Percentiles rank a stretch among this genome's conserved stretches.
Conservation (phyloP, 2,113 vertebrate species). For the Apus apus region DNA sequence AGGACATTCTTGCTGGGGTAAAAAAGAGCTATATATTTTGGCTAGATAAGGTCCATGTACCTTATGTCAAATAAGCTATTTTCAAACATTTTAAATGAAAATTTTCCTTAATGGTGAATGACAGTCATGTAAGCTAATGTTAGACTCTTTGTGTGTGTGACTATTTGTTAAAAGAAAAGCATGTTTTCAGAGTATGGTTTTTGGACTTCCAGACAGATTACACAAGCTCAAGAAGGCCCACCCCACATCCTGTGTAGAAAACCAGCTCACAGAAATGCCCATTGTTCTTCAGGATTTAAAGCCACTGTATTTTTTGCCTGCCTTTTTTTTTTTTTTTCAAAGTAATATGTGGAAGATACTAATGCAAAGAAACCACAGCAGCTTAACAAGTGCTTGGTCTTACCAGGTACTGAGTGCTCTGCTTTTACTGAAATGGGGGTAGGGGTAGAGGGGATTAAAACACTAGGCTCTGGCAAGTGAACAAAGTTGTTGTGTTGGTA, state of each 20-base stretch:
- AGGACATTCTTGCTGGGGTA: neutral
- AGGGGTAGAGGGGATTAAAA: neutral
- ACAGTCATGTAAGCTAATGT: neutral
- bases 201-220: slow-evolving; percentile 50
- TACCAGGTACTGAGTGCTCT: neutral
- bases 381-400: slow-evolving; percentile 24
- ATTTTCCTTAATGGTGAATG: neutral
- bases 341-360: slow-evolving; percentile 16
- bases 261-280: slow-evolving; percentile 50
- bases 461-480: neutral
- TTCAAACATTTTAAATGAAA: neutral
- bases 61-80: neutral
- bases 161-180: slow-evolving; percentile 26
- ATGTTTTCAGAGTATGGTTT: slow-evolving; percentile 53
- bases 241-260: slow-evolving; percentile 63
- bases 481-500: neutral
- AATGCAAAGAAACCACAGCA: neutral
- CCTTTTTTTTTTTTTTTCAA: neutral
- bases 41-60: neutral
- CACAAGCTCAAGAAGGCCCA: slow-evolving; percentile 43
- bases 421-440: neutral
- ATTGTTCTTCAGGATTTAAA: slow-evolving; percentile 56
- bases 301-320: slow-evolving; percentile 17
- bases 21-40: neutral
- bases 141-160: neutral